phyloP scores from a whole-genome alignment of 2,113 vertebrate genomes.

The Panthera tigris region DNA sequence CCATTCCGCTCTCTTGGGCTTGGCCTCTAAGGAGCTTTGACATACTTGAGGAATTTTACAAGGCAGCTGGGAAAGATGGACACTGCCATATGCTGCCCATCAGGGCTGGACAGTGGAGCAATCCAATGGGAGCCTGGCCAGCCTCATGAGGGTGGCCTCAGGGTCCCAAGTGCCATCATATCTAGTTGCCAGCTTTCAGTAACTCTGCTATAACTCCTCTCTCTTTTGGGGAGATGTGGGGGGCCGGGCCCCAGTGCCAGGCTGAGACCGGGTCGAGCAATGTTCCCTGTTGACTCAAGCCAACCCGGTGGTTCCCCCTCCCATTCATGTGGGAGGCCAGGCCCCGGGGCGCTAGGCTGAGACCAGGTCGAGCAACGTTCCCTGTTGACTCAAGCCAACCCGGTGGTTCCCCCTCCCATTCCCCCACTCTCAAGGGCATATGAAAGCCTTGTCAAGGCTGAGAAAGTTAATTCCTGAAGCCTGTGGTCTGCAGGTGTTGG shows the following conservation, averaged over 20 bases:
- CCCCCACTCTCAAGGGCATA: no score
- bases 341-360: no score
- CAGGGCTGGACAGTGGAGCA: neutral
- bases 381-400: no score
- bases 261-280: no score
- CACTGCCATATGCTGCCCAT: neutral
- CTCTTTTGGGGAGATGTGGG: neutral
- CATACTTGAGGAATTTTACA: neutral
- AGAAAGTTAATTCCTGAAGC: no score
- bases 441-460: no score
- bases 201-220: neutral
- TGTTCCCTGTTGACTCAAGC: no score
- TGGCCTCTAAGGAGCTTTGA: neutral
- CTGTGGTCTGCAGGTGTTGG: no score
- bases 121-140: neutral
- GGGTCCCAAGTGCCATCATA: neutral
- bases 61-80: neutral
- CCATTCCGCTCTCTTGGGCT: neutral
- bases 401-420: no score
- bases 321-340: neutral
- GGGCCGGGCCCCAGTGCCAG: no score
- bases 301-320: no score
- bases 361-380: no score
- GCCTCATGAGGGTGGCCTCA: neutral
- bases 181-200: neutral